Percentiles rank a stretch among this genome's conserved stretches.
Conservation (phyloP, 92 coral and sea anemone genomes). For the Porites cylindrica region DNA sequence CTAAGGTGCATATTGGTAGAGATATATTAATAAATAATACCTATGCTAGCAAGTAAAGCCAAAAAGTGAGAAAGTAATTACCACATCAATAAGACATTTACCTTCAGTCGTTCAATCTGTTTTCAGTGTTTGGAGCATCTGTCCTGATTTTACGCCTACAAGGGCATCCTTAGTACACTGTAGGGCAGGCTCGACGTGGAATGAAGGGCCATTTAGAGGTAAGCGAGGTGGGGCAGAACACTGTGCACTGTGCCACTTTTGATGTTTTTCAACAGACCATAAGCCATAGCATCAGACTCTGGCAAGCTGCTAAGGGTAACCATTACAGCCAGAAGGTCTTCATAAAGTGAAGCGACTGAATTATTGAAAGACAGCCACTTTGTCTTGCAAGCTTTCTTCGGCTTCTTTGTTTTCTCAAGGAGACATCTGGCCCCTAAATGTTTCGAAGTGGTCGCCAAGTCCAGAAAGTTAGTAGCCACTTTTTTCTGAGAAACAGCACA, state of each 20-base stretch:
- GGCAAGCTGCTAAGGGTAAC: conserved; percentile 6
- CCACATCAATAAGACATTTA: background rate
- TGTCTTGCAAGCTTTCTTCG: conserved; percentile 44
- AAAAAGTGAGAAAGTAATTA: background rate
- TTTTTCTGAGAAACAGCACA: too few relatives aligned
- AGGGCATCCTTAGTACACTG: conserved; percentile 4
- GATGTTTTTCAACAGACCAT: conserved; percentile 27
- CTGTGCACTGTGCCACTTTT: conserved; percentile 24
- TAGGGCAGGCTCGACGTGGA: conserved; percentile 33
- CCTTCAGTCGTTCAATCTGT: conserved; percentile 30
- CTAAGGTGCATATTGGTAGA: conserved; percentile 8
- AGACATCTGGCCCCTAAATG: too few relatives aligned
- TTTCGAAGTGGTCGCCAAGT: too few relatives aligned
- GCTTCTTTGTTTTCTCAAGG: conserved; percentile 20
- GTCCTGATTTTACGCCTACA: too few relatives aligned
- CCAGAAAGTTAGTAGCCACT: too few relatives aligned
- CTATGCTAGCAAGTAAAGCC: background rate
- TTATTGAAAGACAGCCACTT: conserved; percentile 41
- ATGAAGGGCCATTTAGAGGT: conserved; percentile 16
- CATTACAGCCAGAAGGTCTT: conserved; percentile 34
- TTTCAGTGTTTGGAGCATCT: conserved; percentile 11
- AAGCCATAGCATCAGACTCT: conserved; percentile 30
- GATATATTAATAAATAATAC: background rate
- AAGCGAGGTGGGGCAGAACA: conserved; percentile 40
- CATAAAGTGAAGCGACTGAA: conserved; percentile 35